Conservation (phyloP, 1,140 invertebrate genomes). For the Chrysoperla carnea region DNA sequence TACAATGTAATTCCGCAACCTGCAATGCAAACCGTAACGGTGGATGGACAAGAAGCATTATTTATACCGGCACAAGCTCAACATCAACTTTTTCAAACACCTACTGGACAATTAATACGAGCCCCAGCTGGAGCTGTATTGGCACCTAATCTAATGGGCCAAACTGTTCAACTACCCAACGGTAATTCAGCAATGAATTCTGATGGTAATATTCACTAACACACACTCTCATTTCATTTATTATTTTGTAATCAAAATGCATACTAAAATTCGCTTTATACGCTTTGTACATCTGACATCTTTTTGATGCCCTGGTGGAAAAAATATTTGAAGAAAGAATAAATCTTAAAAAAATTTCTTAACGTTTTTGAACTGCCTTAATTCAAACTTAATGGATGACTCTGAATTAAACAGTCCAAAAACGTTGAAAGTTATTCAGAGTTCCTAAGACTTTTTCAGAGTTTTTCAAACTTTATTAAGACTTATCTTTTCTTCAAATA, state of each 20-base stretch:
- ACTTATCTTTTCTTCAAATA: too few species aligned
- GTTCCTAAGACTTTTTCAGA: too few species aligned
- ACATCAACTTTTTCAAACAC: constrained; percentile 30
- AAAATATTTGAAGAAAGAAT: too few species aligned
- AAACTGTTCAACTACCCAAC: constrained; percentile 28
- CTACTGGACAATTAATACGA: constrained; percentile 43
- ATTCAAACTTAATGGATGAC: too few species aligned
- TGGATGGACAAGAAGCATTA: constrained; percentile 82
- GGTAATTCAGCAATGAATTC: constrained; percentile 12
- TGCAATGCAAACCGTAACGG: constrained; percentile 68
- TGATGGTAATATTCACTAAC: background rate
- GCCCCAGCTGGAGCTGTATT: constrained; percentile 20
- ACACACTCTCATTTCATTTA: background rate
- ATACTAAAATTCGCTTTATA: too few species aligned
- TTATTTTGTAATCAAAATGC: background rate
- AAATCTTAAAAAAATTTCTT: too few species aligned
- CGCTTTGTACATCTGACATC: too few species aligned
- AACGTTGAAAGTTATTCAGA: too few species aligned
- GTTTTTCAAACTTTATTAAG: too few species aligned
- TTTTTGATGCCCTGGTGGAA: too few species aligned
- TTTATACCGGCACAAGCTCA: constrained; percentile 51
- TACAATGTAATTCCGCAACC: constrained; percentile 43
- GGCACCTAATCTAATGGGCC: constrained; percentile 32
- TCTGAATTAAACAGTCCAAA: too few species aligned
- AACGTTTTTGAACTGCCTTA: too few species aligned